phyloP scores from a whole-genome alignment of 2,797 vertebrate species.

The Astyanax mexicanus region DNA sequence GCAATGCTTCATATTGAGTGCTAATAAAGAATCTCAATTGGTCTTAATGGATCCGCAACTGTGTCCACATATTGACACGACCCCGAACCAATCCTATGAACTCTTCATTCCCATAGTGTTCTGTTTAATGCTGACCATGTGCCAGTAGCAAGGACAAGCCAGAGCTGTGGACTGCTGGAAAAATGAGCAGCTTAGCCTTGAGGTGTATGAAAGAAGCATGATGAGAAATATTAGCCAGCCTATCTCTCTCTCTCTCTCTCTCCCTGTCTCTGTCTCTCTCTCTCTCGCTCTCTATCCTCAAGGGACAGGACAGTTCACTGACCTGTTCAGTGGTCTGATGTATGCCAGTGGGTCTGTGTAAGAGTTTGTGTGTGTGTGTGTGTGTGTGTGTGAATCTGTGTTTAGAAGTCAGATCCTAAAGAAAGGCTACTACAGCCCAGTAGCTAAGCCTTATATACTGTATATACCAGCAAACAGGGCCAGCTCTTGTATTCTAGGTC shows the following conservation, averaged over 20 bases:
- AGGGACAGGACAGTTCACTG: slow-evolving; percentile 13
- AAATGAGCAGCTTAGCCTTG: slow-evolving; percentile 15
- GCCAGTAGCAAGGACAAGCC: neutral
- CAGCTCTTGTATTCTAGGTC: too few species aligned
- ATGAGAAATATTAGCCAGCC: neutral
- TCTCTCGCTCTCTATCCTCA: neutral
- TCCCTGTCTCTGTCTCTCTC: neutral
- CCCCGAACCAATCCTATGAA: neutral
- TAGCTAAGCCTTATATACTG: neutral
- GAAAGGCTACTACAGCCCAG: slow-evolving; percentile 4
- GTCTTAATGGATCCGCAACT: neutral
- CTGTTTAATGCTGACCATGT: neutral
- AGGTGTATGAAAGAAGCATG: slow-evolving; percentile 13
- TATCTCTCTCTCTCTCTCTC: too few species aligned
- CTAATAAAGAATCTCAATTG: neutral
- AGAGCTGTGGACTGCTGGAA: neutral
- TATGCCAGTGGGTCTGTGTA: neutral
- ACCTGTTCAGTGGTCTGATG: neutral
- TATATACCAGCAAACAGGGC: too few species aligned
- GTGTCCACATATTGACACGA: neutral
- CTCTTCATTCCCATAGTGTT: neutral
- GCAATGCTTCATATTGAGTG: neutral
- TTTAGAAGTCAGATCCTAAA: slow-evolving; percentile 6
- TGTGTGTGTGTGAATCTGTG: neutral
- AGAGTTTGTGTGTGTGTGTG: neutral